phyloP scores from a whole-genome alignment of 2,888 invertebrate genomes.

The Torymus auratus region DNA sequence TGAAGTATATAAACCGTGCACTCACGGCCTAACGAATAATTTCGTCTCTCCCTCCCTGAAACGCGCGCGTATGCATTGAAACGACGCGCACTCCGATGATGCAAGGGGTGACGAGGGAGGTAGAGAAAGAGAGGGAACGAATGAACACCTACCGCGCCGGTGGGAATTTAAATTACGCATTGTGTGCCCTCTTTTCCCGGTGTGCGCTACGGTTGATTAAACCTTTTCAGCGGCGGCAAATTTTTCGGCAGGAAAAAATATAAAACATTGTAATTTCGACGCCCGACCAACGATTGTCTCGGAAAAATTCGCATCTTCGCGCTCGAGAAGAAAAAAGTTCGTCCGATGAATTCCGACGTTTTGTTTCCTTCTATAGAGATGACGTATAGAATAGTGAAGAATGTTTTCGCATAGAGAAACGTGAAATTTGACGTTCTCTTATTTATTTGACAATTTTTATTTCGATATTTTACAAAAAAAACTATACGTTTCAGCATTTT shows the following conservation, averaged over 20 bases:
- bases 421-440: too few species aligned
- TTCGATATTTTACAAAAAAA: too few species aligned
- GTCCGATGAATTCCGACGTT: background rate
- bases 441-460: too few species aligned
- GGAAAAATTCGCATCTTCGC: conserved; percentile 18
- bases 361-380: background rate
- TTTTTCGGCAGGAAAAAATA: conserved; percentile 37
- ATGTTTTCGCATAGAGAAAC: too few species aligned
- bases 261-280: conserved; percentile 37
- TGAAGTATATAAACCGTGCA: conserved; percentile 45
- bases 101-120: conserved; percentile 10
- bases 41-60: conserved; percentile 12
- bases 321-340: conserved; percentile 11
- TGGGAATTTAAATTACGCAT: conserved; percentile 56
- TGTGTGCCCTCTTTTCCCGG: conserved; percentile 51
- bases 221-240: conserved; percentile 51
- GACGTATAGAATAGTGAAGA: too few species aligned
- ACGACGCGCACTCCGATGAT: conserved; percentile 7
- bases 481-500: too few species aligned
- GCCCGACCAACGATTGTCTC: conserved; percentile 33
- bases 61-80: conserved; percentile 42
- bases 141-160: conserved; percentile 47
- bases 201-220: conserved; percentile 47
- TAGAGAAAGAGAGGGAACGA: conserved; percentile 28
- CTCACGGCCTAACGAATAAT: conserved; percentile 48